phyloP scores from a whole-genome alignment of 2,888 invertebrate species.

The Caenorhabditis sp. region DNA sequence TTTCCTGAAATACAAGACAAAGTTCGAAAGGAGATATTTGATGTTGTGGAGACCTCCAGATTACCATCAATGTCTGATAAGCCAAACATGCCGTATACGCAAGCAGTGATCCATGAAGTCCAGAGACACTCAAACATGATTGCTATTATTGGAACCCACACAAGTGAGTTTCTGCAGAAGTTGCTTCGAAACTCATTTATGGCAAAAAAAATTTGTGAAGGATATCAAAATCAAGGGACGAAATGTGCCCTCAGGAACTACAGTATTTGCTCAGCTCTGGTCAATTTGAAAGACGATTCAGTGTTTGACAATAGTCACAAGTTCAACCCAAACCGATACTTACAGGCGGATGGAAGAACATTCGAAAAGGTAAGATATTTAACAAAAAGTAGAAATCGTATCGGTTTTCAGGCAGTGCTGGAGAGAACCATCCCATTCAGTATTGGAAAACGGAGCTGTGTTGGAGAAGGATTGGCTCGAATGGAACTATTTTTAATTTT shows the following conservation, averaged over 20 bases:
- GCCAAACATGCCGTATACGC: conserved; percentile 62
- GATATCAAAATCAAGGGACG: conserved; percentile 47
- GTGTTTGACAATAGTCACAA: conserved; percentile 61
- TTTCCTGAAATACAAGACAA: conserved; percentile 60
- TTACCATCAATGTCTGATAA: conserved; percentile 67
- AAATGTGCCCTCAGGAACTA: conserved; percentile 51
- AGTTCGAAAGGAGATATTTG: conserved; percentile 64
- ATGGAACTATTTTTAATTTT: conserved; percentile 71
- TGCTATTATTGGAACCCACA: conserved; percentile 53
- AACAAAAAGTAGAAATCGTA: background rate
- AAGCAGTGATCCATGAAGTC: conserved; percentile 65
- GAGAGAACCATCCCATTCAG: conserved; percentile 71
- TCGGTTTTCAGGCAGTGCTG: conserved; percentile 49
- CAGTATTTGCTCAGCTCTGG: conserved; percentile 62
- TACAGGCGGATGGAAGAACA: conserved; percentile 68
- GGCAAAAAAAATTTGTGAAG: conserved; percentile 42
- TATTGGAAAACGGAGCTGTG: conserved; percentile 71
- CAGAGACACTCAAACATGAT: conserved; percentile 69
- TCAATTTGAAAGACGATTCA: conserved; percentile 62
- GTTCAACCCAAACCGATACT: conserved; percentile 73
- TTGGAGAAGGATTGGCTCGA: conserved; percentile 73
- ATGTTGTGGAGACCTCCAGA: conserved; percentile 62
- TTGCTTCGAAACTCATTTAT: background rate
- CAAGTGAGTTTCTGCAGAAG: conserved; percentile 3
- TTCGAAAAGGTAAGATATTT: conserved; percentile 65